Conservation (phyloP, 2,888 invertebrate species). For the Polyploca ridens region DNA sequence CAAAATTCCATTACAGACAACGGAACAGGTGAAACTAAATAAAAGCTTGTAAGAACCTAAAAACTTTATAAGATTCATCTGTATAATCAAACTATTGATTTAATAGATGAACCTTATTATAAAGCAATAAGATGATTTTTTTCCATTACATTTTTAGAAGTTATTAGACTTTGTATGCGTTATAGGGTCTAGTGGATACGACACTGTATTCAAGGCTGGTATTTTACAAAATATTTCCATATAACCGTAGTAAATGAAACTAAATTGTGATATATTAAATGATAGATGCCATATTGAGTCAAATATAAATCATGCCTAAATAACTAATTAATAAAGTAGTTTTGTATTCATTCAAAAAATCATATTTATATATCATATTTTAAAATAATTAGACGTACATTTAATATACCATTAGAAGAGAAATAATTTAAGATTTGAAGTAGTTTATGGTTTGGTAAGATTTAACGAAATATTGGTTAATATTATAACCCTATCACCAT, state of each 20-base stretch:
- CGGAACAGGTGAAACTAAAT: no score
- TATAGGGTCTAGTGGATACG: background rate
- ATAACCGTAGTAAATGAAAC: background rate
- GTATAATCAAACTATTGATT: no score
- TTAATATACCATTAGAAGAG: background rate
- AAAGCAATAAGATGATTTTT: no score
- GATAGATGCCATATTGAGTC: background rate
- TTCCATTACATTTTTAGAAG: no score
- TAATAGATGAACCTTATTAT: no score
- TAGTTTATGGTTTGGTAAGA: background rate
- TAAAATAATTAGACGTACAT: background rate
- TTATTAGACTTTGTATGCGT: no score
- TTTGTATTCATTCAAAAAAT: conserved; percentile 1
- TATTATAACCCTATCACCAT: no score
- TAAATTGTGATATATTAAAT: conserved; percentile 1
- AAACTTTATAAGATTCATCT: no score
- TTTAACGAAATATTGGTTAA: background rate
- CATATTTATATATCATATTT: background rate
- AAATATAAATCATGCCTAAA: background rate
- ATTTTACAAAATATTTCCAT: background rate
- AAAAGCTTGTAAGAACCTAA: no score
- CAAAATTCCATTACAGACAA: no score
- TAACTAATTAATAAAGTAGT: background rate
- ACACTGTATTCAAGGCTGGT: background rate
- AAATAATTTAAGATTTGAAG: background rate